Conservation (phyloP, 2,888 invertebrate species). For the Acanthococcus lagerstroemiae region DNA sequence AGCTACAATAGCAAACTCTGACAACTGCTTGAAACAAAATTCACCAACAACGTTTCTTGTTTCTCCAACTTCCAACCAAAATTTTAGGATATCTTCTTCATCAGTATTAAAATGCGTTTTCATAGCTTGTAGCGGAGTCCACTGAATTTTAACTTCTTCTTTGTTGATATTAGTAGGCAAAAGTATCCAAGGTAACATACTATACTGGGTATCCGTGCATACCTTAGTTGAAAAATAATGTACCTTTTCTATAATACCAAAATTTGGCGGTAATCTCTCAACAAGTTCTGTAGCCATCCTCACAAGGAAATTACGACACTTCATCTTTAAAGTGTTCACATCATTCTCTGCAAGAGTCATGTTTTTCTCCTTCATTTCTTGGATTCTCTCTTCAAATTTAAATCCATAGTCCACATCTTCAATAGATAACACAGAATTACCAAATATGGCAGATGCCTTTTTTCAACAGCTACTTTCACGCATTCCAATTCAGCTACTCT, state of each 20-base stretch:
- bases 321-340: background rate
- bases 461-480: background rate
- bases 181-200: background rate
- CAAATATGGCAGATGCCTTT: background rate
- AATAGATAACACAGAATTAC: background rate
- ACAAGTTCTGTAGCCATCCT: background rate
- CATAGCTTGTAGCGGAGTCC: background rate
- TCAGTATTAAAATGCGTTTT: background rate
- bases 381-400: too few species aligned
- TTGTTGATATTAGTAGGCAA: background rate
- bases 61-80: background rate
- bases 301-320: background rate
- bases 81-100: background rate
- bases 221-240: background rate
- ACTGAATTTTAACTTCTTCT: background rate
- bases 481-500: background rate
- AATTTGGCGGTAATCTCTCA: background rate
- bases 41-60: background rate
- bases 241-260: conserved; percentile 1
- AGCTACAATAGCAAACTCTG: too few species aligned
- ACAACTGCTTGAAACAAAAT: background rate
- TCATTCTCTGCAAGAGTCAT: background rate
- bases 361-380: background rate
- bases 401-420: conserved; percentile 6
- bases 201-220: background rate